These are phyloP conservation scores for Monopis laevigella DNA, from an alignment of 2,888 invertebrate genomes.

Conservation along the genomic window DNA sequence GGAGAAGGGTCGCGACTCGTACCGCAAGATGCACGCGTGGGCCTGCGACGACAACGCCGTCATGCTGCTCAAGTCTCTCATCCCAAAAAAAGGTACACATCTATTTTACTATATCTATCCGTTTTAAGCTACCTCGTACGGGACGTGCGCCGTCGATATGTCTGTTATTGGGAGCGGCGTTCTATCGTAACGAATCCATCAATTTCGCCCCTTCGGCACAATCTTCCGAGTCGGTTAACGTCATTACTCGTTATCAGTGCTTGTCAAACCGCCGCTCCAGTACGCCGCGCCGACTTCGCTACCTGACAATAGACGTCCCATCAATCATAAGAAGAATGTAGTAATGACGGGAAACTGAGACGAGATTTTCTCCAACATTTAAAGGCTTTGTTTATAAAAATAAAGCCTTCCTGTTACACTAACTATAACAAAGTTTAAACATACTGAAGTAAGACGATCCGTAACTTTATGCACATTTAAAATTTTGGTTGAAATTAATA, in stretches of 20 bases:
- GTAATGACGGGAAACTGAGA: constrained; percentile 25
- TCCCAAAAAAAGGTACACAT: constrained; percentile 94
- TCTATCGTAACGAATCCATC: constrained; percentile 23
- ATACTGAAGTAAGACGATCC: no score
- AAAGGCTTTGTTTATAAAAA: constrained; percentile 38
- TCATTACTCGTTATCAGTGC: constrained; percentile 40
- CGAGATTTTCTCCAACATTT: constrained; percentile 40
- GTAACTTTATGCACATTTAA: constrained; percentile 10
- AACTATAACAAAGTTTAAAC: constrained; percentile 5
- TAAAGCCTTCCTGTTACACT: constrained; percentile 5
- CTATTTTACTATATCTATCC: neutral
- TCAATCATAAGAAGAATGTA: constrained; percentile 49
- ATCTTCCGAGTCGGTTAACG: constrained; percentile 48
- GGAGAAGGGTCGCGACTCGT: constrained; percentile 98
- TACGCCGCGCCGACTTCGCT: constrained; percentile 15
- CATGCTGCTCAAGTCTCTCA: constrained; percentile 95
- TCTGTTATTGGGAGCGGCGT: constrained; percentile 10
- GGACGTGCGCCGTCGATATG: neutral
- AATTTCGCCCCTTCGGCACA: constrained; percentile 30
- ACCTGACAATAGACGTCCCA: constrained; percentile 52
- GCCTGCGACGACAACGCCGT: constrained; percentile 98
- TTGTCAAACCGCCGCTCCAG: constrained; percentile 26
- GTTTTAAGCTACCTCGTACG: neutral
- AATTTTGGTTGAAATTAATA: no score
- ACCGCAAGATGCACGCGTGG: constrained; percentile 99